A percentile compares a stretch with the other conserved stretches of the same genome.
These are phyloP conservation scores for Rhinoderma darwinii DNA, from an alignment of 2,113 vertebrate genomes.

Conservation along the genomic window DNA sequence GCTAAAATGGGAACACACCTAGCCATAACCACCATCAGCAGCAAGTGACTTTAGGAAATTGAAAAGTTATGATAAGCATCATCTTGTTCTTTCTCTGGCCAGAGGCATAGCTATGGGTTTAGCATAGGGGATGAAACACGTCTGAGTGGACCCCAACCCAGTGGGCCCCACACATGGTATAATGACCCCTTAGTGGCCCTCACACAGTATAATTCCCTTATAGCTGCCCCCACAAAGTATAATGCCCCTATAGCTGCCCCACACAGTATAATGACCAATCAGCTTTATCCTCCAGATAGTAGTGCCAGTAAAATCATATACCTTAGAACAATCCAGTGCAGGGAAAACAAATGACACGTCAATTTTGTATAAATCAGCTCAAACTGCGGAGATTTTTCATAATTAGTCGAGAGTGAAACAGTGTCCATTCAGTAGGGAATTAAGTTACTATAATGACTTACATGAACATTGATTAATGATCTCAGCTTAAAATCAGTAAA, in stretches of 20 bases:
- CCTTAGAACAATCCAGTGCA: background rate
- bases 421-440: background rate
- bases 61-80: too few relatives aligned
- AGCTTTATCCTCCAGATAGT: background rate
- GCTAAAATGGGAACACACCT: background rate
- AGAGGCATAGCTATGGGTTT: too few relatives aligned
- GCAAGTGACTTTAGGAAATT: too few relatives aligned
- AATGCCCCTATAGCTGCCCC: too few relatives aligned
- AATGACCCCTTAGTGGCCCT: too few relatives aligned
- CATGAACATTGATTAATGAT: constrained; percentile 4
- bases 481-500: background rate
- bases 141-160: too few relatives aligned
- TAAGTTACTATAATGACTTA: background rate
- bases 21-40: background rate
- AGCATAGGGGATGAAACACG: too few relatives aligned
- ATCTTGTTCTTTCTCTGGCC: too few relatives aligned
- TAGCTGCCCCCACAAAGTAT: too few relatives aligned
- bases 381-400: background rate
- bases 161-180: too few relatives aligned
- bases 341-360: background rate
- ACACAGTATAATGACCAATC: too few relatives aligned
- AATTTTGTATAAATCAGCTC: background rate
- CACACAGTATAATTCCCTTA: too few relatives aligned
- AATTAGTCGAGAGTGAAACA: background rate
- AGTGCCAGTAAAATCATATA: background rate